Conservation (phyloP, 2,888 invertebrate species). For the Drosophila limbata region DNA sequence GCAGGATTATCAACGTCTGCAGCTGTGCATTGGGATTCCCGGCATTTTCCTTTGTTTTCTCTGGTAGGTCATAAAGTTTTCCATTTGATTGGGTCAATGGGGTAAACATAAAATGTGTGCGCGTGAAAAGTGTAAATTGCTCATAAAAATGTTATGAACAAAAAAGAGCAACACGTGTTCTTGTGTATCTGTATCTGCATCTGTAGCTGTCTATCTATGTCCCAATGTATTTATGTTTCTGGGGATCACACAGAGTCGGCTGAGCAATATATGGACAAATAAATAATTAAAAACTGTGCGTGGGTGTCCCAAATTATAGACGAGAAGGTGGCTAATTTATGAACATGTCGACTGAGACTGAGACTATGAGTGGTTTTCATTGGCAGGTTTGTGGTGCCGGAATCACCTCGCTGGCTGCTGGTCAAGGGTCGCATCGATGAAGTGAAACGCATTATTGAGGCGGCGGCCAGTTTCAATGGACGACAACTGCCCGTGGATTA, state of each 20-base stretch:
- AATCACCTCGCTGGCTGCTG: conserved; percentile 92
- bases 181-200: conserved; percentile 6
- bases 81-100: conserved; percentile 10
- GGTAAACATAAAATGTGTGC: conserved; percentile 53
- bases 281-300: conserved; percentile 54
- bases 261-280: conserved; percentile 49
- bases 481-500: conserved; percentile 88
- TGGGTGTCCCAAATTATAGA: conserved; percentile 57
- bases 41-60: conserved; percentile 89
- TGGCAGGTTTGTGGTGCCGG: conserved; percentile 90
- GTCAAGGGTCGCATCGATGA: conserved; percentile 90
- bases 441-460: conserved; percentile 88
- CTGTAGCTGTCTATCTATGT: conserved; percentile 3
- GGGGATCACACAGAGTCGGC: conserved; percentile 32
- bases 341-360: conserved; percentile 23
- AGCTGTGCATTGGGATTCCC: conserved; percentile 90
- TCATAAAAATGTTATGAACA: conserved; percentile 33
- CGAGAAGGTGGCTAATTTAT: conserved; percentile 50
- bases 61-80: conserved; percentile 86
- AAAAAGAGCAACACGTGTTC: background rate
- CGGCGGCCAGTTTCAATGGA: conserved; percentile 89
- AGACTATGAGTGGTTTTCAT: conserved; percentile 19
- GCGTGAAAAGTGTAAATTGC: conserved; percentile 47
- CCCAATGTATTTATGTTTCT: conserved; percentile 2
- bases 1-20: conserved; percentile 90